phyloP scores from a whole-genome alignment of 2,888 invertebrate genomes.

The Cremastinae sp. region DNA sequence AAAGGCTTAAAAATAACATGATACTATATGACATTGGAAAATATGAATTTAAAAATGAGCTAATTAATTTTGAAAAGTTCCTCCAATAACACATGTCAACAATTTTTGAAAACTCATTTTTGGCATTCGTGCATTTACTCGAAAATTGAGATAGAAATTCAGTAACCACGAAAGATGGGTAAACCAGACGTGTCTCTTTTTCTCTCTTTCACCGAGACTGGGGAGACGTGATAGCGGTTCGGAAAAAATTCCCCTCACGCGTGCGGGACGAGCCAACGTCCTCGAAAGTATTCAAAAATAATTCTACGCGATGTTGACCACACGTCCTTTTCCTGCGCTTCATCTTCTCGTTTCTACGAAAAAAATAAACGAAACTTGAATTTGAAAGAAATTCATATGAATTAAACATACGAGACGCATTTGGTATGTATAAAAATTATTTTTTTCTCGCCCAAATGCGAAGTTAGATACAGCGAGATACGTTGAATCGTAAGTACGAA shows the following conservation, averaged over 20 bases:
- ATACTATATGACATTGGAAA: too few relatives aligned
- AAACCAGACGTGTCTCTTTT: neutral
- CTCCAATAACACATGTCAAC: too few relatives aligned
- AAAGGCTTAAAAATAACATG: too few relatives aligned
- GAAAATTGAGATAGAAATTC: constrained; percentile 3
- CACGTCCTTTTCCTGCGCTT: neutral
- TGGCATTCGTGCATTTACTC: neutral
- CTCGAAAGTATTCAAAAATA: constrained; percentile 44
- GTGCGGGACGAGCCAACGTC: constrained; percentile 23
- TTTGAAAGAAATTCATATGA: constrained; percentile 36
- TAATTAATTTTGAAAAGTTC: too few relatives aligned
- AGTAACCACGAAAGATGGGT: constrained; percentile 18
- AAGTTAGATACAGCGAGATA: neutral
- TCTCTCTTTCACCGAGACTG: neutral
- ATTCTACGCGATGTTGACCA: constrained; percentile 28
- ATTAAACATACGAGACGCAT: constrained; percentile 27
- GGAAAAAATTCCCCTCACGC: constrained; percentile 61
- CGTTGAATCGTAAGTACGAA: neutral
- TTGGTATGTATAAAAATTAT: constrained; percentile 7
- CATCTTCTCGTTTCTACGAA: constrained; percentile 1
- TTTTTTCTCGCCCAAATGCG: neutral
- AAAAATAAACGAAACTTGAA: constrained; percentile 21
- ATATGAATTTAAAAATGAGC: neutral
- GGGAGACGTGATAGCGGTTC: constrained; percentile 40
- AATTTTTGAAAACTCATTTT: too few relatives aligned